Evolutionary conservation across 2,888 invertebrate species (phyloP).

Genomic region (Eumerus sabulonum): DNA sequence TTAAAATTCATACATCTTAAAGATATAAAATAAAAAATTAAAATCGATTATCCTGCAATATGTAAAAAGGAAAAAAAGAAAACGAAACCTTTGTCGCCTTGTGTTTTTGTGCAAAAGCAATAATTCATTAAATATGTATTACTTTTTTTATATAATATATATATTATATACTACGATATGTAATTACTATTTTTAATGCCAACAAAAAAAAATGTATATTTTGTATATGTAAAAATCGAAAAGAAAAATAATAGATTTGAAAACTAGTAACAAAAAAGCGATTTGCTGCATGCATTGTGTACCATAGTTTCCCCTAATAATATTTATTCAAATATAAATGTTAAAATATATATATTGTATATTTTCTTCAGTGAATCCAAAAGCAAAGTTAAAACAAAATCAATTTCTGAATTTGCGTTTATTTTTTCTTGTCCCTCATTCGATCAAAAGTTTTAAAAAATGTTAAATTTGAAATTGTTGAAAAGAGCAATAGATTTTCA

Average conservation of each 20-base stretch:
- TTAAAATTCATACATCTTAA: constrained; percentile 51
- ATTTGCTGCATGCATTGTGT: constrained; percentile 65
- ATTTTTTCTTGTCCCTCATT: constrained; percentile 53
- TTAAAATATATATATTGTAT: constrained; percentile 65
- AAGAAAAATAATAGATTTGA: constrained; percentile 45
- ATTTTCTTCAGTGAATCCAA: constrained; percentile 56
- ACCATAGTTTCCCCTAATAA: constrained; percentile 63
- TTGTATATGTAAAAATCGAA: constrained; percentile 58
- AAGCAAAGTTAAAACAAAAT: constrained; percentile 31
- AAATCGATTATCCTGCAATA: neutral
- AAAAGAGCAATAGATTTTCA: constrained; percentile 39
- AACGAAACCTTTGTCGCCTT: constrained; percentile 66
- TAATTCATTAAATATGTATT: constrained; percentile 64
- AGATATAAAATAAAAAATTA: constrained; percentile 49
- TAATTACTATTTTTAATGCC: constrained; percentile 37
- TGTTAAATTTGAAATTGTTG: constrained; percentile 21
- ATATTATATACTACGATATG: constrained; percentile 43
- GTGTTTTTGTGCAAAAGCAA: constrained; percentile 69
- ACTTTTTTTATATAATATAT: constrained; percentile 57
- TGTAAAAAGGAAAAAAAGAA: constrained; percentile 15
- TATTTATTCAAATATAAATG: constrained; percentile 23
- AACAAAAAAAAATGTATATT: constrained; percentile 32
- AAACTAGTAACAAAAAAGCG: constrained; percentile 41
- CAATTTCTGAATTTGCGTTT: constrained; percentile 36
- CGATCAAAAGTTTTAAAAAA: constrained; percentile 46